Conservation (phyloP, 1,140 invertebrate genomes). For the Tetragnatha versicolor region DNA sequence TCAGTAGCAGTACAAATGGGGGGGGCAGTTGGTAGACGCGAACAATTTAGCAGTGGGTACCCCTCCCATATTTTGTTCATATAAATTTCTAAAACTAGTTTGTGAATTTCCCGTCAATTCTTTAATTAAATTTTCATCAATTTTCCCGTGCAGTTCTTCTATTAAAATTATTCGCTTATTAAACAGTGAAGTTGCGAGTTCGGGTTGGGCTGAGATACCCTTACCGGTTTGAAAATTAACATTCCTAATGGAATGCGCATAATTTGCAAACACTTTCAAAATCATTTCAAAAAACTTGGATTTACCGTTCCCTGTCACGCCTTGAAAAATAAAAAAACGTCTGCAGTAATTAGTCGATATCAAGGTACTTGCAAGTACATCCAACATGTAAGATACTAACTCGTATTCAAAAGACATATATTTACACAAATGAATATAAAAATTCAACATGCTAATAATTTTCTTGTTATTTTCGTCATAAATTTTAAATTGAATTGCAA, state of each 20-base stretch:
- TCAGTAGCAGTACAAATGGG: conserved; percentile 2
- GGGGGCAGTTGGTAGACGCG: conserved; percentile 13
- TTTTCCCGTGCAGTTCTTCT: conserved; percentile 9
- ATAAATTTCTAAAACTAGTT: conserved; percentile 25
- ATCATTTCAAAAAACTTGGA: conserved; percentile 35
- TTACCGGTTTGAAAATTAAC: conserved; percentile 9
- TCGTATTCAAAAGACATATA: conserved; percentile 28
- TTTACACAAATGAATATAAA: conserved; percentile 28
- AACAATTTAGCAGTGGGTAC: conserved; percentile 8
- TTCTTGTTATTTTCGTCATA: not conserved
- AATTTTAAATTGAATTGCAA: not conserved
- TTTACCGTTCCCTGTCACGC: conserved; percentile 22
- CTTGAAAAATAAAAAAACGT: conserved; percentile 23
- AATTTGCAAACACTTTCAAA: not conserved
- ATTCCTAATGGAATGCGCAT: not conserved
- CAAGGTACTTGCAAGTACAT: conserved; percentile 11
- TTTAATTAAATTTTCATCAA: conserved; percentile 22
- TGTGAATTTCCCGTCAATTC: conserved; percentile 20
- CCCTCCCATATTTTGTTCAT: conserved; percentile 1
- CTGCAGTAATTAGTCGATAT: conserved; percentile 12
- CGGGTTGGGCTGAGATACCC: conserved; percentile 2
- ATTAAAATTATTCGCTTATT: not conserved
- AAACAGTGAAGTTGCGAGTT: conserved; percentile 5
- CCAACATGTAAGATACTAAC: not conserved
- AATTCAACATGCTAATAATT: not conserved